Evolutionary conservation across 2,888 invertebrate species (phyloP).

Genomic region (Melipona beecheii): DNA sequence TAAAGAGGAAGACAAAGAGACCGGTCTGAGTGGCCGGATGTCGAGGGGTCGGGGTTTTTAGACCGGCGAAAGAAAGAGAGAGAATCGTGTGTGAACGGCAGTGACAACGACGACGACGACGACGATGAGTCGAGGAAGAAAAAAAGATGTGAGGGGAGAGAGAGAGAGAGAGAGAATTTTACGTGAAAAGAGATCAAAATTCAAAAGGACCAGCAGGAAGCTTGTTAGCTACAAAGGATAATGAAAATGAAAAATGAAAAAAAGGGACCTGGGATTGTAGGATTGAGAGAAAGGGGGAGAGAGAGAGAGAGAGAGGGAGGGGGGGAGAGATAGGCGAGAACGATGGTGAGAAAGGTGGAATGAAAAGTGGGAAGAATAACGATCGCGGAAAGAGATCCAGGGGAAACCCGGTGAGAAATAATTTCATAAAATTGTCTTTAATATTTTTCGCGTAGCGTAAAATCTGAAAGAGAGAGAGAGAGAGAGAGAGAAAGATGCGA

Average conservation of each 20-base stretch:
- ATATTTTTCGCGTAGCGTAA: neutral
- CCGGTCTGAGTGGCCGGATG: neutral
- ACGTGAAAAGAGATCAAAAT: conserved; percentile 38
- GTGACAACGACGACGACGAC: neutral
- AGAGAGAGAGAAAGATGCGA: neutral
- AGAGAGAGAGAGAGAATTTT: conserved; percentile 4
- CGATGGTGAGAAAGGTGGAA: neutral
- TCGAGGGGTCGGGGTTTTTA: neutral
- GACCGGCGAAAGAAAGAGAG: neutral
- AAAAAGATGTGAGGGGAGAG: neutral
- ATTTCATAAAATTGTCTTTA: conserved; percentile 24
- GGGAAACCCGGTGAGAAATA: conserved; percentile 8
- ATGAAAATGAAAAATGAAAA: conserved; percentile 30
- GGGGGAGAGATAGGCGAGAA: neutral
- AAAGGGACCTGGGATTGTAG: neutral
- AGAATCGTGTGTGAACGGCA: neutral
- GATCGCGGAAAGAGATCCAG: conserved; percentile 7
- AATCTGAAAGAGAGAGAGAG: neutral
- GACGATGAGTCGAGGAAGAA: neutral
- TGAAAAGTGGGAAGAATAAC: conserved; percentile 18
- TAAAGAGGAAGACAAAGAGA: conserved; percentile 42
- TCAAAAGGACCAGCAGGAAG: conserved; percentile 38
- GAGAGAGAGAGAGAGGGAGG: neutral
- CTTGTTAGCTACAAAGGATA: conserved; percentile 38
- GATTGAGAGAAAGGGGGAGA: no score